Evolutionary conservation across 2,113 vertebrate genomes (phyloP), one percentile per base, ranked within the genome.

Genomic region (Indicator indicator): DNA sequence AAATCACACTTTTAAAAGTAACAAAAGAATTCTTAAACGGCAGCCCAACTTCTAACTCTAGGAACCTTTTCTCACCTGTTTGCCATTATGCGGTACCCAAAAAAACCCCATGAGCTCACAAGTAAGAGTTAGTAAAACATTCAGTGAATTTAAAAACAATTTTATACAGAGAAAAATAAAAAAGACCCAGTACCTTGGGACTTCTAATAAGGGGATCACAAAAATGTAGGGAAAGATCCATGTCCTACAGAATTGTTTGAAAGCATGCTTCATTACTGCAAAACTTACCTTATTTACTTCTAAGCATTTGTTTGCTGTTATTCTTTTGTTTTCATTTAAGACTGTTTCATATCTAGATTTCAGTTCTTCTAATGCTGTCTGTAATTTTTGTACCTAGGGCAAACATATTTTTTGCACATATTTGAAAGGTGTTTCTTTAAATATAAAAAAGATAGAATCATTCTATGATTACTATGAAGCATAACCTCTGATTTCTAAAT

Each of bases 381-480:
- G 97, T 80, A 98, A 96, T 78, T 98, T 97, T 78, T 96, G 96
- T 80, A 98, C 96, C 98, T 99, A 93, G 93, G 90, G 97, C 30
- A 96, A 80, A 72, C 21, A 79, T 72, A 79, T 72, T 78, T 90
- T 88, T 89, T 32, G 95, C 17, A 86, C 10, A 40, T 2, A 74
- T 81, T 58, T 93, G 21, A 20, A 92, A 26, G 20, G 9, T 54
- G 21, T 56, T 85, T 81, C 8, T 86, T 64, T 46, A 86, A 70
- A 67, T 65, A 30, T 4, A 75, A 40, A 85, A 76, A 73, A 78
- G 5, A 60, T 11, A 78, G 10, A 83, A 70, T 59, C 19, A 52
- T 30, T 52, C 50, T 52, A 52, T 52, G 11, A 52, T 52, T 48
- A 36, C 9, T 28, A 67, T 16, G 12, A 88, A 83, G 33, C 42